These are phyloP conservation scores for Eubasilissa regina DNA, from an alignment of 1,140 invertebrate genomes.

Conservation along the genomic window DNA sequence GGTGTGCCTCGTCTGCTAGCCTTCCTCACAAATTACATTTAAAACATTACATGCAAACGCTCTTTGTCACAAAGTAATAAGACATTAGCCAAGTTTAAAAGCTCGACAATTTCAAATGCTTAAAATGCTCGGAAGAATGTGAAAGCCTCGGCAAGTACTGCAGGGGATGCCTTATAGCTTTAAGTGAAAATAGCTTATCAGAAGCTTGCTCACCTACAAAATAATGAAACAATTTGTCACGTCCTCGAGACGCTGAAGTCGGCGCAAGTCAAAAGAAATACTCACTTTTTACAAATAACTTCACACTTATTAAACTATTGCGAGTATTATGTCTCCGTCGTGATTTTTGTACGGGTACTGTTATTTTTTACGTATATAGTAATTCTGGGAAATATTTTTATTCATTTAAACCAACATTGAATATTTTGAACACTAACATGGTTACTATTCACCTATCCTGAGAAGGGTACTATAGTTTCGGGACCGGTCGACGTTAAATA, in stretches of 20 bases:
- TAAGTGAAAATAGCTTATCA: constrained; percentile 56
- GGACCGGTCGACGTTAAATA: too few species aligned
- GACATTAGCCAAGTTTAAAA: constrained; percentile 56
- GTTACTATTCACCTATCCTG: too few species aligned
- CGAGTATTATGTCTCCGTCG: too few species aligned
- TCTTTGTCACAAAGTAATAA: constrained; percentile 56
- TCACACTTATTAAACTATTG: too few species aligned
- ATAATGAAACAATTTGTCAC: constrained; percentile 48
- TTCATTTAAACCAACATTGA: too few species aligned
- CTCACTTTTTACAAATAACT: neutral
- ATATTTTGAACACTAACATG: too few species aligned
- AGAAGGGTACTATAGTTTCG: too few species aligned
- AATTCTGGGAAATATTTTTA: too few species aligned
- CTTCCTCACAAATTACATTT: constrained; percentile 57
- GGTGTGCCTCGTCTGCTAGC: constrained; percentile 33
- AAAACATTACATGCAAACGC: constrained; percentile 57
- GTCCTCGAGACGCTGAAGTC: neutral
- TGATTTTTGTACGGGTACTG: too few species aligned
- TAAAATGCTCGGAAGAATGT: constrained; percentile 54
- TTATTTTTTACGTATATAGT: neutral
- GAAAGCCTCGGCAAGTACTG: constrained; percentile 39
- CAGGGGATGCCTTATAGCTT: constrained; percentile 28
- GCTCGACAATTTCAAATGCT: constrained; percentile 45
- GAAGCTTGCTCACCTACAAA: constrained; percentile 53
- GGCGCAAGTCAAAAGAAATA: neutral